Base-by-base conservation (phyloP, 2,113 vertebrate species). In the Lota lota region DNA sequence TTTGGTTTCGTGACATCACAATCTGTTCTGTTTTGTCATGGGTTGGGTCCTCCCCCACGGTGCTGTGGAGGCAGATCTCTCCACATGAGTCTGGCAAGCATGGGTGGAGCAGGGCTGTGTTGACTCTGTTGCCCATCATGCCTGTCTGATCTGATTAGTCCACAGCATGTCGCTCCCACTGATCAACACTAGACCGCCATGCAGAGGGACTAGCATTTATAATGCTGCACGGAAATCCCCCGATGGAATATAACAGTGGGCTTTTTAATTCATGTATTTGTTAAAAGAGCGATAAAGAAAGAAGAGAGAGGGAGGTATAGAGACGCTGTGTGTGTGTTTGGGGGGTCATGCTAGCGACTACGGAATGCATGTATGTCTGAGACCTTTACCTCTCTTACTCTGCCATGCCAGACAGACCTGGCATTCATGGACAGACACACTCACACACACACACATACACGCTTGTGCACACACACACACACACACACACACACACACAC, bases 401-500 rank as follows among this genome's bases (percentile, higher is more conserved):
- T 58, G 70, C 73, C 60, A 14, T 66, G 76, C 74, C 83, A 82
- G 68, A 28, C 53, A 22, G 70, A 63, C 65, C 68, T 85, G 83
- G 83, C 83, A 72, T 47, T 16, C 50, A 21, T 57, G 14, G 57
- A 61, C 67, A 77, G 72, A 78, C 75, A 50, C 40, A 50, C 63
- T n/a, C 28, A 5, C 83, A 72, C 53, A 18, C 54, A 24, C 60
- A 18, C 40, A 47, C 40, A 47, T 7, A 47, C 40, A 47, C 40
- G 10, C 40, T n/a, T n/a, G n/a, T n/a, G 10, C 40, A 47, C 40
- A 47, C 40, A 47, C 40, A 47, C 40, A 47, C 12, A 14, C 40
- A 40, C 36, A 10, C 36, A 40, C 36, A 40, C 36, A 40, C 36
- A 40, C 36, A 40, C 36, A 40, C 36, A 11, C 36, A 40, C 36